These are phyloP conservation scores for Chrysogorgia sp. DNA, from an alignment of 92 coral and sea anemone genomes.

Conservation along the genomic window DNA sequence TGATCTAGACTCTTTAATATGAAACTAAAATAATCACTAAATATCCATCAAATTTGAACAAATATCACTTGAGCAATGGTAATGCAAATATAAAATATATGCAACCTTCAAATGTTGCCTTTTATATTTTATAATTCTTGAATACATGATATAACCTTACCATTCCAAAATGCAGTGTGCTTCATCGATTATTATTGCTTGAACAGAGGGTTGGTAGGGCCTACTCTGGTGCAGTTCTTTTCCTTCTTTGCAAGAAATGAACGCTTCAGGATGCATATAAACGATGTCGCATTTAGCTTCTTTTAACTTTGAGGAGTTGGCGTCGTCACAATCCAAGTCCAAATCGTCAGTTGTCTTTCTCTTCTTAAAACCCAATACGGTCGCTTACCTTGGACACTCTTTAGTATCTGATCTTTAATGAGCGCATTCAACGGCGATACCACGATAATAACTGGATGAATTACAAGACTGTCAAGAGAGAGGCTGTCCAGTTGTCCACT, in stretches of 20 bases:
- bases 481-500: conserved; percentile 45
- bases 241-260: conserved; percentile 51
- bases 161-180: conserved; percentile 66
- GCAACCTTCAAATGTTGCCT: too few relatives aligned
- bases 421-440: conserved; percentile 53
- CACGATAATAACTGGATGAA: conserved; percentile 49
- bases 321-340: conserved; percentile 31
- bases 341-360: conserved; percentile 4
- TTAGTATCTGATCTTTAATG: conserved; percentile 54
- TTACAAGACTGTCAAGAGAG: conserved; percentile 43
- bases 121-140: too few relatives aligned
- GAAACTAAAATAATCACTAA: conserved; percentile 51
- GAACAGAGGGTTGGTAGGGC: conserved; percentile 51
- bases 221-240: conserved; percentile 44
- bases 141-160: conserved; percentile 30
- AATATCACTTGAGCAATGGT: conserved; percentile 31
- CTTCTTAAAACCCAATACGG: conserved; percentile 39
- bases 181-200: conserved; percentile 54
- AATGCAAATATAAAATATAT: conserved; percentile 27
- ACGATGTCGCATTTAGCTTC: conserved; percentile 47
- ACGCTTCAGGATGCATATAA: conserved; percentile 61
- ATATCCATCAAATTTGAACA: conserved; percentile 43
- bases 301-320: conserved; percentile 32
- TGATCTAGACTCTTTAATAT: too few relatives aligned
- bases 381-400: conserved; percentile 44